Conservation (phyloP, 2,797 vertebrate genomes). For the Hirundo rustica region DNA sequence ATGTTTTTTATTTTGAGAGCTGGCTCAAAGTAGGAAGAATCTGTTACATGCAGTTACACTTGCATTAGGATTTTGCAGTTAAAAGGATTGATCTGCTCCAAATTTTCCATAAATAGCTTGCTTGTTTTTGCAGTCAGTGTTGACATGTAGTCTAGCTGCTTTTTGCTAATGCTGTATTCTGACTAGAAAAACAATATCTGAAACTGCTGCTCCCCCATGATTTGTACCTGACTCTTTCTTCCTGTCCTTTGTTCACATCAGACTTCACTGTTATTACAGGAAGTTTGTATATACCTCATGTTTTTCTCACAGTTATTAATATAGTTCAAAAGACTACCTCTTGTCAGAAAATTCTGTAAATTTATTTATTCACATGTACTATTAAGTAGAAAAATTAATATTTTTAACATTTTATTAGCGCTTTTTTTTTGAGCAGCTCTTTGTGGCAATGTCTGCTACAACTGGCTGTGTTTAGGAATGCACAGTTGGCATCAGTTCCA, state of each 20-base stretch:
- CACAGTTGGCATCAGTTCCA: background rate
- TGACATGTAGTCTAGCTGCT: background rate
- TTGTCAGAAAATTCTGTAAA: background rate
- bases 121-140: background rate
- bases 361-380: background rate
- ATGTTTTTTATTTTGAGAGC: background rate
- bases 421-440: background rate
- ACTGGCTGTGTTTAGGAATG: background rate
- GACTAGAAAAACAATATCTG: background rate
- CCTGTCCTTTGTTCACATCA: conserved; percentile 35
- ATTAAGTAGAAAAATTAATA: background rate
- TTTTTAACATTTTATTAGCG: background rate
- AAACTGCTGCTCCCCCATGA: background rate
- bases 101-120: background rate
- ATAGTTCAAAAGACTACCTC: background rate
- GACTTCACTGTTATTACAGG: background rate
- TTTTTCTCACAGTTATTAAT: background rate
- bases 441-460: background rate
- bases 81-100: background rate
- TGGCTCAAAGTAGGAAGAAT: background rate
- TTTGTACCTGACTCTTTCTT: background rate
- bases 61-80: background rate
- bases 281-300: background rate
- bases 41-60: background rate
- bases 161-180: background rate